Base-by-base conservation (phyloP, 2,888 invertebrate species). In the Pyralis farinalis region DNA sequence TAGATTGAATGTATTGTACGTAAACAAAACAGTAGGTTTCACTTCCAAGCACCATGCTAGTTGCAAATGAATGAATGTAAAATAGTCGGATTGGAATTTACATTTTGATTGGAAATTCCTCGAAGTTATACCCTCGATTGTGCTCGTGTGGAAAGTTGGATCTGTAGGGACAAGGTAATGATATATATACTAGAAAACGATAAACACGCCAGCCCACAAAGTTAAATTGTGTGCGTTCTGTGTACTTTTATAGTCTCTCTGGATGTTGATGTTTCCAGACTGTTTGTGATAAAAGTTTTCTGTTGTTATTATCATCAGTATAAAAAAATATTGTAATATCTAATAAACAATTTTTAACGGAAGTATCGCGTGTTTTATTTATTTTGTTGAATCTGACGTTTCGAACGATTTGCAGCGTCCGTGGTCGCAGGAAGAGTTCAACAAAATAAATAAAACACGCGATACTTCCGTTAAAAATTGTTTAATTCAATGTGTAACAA, bases 51-150 rank as follows among this genome's bases (percentile, higher is more conserved):
- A 41, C 43, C 49, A 43, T 54, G 47, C 25, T 31, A 43, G 37
- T 33, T 44, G 45, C 44, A 47, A 47, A 38, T 45, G 44, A 47
- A 38, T 45, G 44, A 44, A 44, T 67, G 58, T 68, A 61, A 69
- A 72, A 58, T 64, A 69, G 65, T 63, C 56, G 56, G 52, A 57
- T 55, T 37, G 45, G 50, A 62, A 83, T 82, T 82, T 77, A 69
- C 83, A 83, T 83, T 80, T 82, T 82, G 77, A 83, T 82, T 82
- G 77, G 71, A 76, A 73, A 69, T 69, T 64, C 65, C 54, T 65
- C 12, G 33, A 12, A 59, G 63, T 62, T 57, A 61, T 59, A 52
- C 52, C 47, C 51, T 57, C 58, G 57, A 65, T 58, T 61, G 61
- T 61, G 51, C 51, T 51, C 46, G 58, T 53, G 49, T 47, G 49